Evolutionary conservation across 2,888 invertebrate genomes (phyloP).

Genomic region (Acrobasis suavella): DNA sequence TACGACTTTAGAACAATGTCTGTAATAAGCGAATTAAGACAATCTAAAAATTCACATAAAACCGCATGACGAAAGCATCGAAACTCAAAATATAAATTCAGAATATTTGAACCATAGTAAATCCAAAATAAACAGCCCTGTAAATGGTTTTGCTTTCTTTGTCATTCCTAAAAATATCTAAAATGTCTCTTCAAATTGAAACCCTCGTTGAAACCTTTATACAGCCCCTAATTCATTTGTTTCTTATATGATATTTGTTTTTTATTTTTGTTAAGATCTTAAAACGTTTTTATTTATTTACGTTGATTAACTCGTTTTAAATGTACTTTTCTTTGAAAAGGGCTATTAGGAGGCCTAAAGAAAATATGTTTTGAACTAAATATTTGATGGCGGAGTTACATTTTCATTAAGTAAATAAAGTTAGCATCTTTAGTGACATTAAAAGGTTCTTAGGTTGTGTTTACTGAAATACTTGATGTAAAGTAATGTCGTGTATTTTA

Average conservation of each 20-base stretch:
- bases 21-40: too few relatives aligned
- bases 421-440: neutral
- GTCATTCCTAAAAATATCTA: neutral
- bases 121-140: neutral
- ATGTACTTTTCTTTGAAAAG: neutral
- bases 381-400: neutral
- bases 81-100: too few relatives aligned
- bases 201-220: neutral
- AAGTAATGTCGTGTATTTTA: neutral
- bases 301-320: neutral
- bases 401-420: neutral
- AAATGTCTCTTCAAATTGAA: neutral
- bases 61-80: too few relatives aligned
- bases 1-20: too few relatives aligned
- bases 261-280: neutral
- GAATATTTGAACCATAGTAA: neutral
- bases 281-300: neutral
- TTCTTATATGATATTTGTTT: neutral
- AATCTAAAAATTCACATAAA: too few relatives aligned
- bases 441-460: conserved; percentile 3
- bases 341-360: neutral
- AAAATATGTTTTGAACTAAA: neutral
- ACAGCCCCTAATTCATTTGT: neutral
- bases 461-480: neutral
- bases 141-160: neutral